Evolutionary conservation across 2,888 invertebrate genomes (phyloP), one percentile per base, ranked within the genome.

Genomic region (Tetragnatha montana): DNA sequence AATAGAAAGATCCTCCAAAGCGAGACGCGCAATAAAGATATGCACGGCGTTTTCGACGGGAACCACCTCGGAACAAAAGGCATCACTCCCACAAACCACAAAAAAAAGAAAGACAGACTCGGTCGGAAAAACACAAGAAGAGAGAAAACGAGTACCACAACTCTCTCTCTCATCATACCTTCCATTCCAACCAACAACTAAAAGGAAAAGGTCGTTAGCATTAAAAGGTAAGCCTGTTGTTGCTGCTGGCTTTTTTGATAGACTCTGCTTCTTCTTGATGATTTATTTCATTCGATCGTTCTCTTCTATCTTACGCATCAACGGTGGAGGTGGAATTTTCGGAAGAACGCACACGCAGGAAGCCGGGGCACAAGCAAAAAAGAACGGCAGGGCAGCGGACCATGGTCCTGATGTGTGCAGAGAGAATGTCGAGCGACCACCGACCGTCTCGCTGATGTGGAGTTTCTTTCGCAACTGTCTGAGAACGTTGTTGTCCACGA

Each of bases 131-230:
- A 22, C 3, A n/a, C n/a, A n/a, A n/a, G n/a, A n/a, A 76, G 8
- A 19, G 49, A 22, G 14, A 22, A 76, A 10, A 19, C 76, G 47
- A 70, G 70, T 22, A 71, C 81, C 81, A 73, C 81, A 73, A 73
- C 60, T 22, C 8, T 74, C n/a, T 17, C 8, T 50, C 21, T n/a
- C 79, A 8, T 12, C 68, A 8, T 80, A 4, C 70, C 47, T n/a
- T n/a, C n/a, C n/a, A n/a, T n/a, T n/a, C n/a, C n/a, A n/a, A n/a
- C n/a, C n/a, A n/a, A n/a, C 35, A 35, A 49, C 84, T 10, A n/a
- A 80, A 68, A 78, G 78, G 1, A 80, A 35, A 22, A 75, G 87
- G 87, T 87, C 87, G 81, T 80, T 80, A 81, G 68, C 87, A 75
- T 70, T 51, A 75, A n/a, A n/a, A 35, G 35, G 35, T 35, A 35